A percentile compares a stretch with the other conserved stretches of the same genome.
Evolutionary conservation across 2,888 invertebrate genomes (phyloP).

Genomic region (Conops quadrifasciatus): DNA sequence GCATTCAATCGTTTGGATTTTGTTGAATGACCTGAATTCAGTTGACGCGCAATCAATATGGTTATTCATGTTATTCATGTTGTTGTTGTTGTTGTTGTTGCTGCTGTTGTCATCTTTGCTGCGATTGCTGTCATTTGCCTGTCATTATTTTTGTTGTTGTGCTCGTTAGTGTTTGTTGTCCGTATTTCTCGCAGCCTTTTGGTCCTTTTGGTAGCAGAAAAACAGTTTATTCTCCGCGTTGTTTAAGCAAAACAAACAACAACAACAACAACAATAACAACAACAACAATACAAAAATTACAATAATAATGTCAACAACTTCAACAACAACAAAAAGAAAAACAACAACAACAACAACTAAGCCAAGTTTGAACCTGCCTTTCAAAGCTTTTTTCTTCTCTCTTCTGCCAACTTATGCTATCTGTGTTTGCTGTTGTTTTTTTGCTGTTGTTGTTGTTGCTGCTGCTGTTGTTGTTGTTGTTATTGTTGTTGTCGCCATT

Average conservation of each 20-base stretch:
- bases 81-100: conserved; percentile 11
- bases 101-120: no score
- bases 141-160: no score
- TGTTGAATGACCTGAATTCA: conserved; percentile 17
- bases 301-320: no score
- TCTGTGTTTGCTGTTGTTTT: not conserved
- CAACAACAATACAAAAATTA: no score
- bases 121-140: no score
- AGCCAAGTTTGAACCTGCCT: not conserved
- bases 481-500: not conserved
- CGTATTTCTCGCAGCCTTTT: no score
- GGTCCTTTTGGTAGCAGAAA: no score
- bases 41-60: conserved; percentile 4
- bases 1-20: not conserved
- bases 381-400: not conserved
- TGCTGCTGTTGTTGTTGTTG: not conserved
- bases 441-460: not conserved
- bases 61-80: conserved; percentile 1
- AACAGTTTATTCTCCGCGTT: no score
- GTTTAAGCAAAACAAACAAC: no score
- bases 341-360: not conserved
- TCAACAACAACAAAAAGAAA: not conserved
- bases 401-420: no score
- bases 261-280: no score
- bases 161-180: no score